phyloP scores from a whole-genome alignment of 2,888 invertebrate genomes.

The Hyalella azteca region DNA sequence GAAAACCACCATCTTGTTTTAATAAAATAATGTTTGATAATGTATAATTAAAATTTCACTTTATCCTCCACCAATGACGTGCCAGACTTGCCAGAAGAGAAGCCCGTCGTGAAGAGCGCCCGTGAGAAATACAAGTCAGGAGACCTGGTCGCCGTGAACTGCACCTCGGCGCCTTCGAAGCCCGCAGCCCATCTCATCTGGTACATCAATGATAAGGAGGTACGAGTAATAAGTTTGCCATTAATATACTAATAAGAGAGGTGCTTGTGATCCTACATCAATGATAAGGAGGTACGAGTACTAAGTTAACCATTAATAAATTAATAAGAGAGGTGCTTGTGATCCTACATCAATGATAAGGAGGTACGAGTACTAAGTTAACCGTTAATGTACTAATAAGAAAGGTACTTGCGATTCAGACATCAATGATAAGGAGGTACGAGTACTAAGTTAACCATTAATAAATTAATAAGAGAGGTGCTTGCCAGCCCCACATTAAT shows the following conservation, averaged over 20 bases:
- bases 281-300: slow-evolving; percentile 59
- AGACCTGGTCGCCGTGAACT: slow-evolving; percentile 59
- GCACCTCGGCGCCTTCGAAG: slow-evolving; percentile 59
- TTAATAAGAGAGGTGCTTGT: no score
- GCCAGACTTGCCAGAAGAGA: slow-evolving; percentile 44
- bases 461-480: no score
- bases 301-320: no score
- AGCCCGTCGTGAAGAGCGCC: slow-evolving; percentile 48
- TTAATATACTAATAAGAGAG: no score
- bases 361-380: slow-evolving; percentile 59
- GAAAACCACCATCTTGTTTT: no score
- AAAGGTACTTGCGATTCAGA: no score
- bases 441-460: no score
- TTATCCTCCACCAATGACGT: neutral
- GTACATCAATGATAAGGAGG: slow-evolving; percentile 60
- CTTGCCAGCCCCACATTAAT: slow-evolving; percentile 59
- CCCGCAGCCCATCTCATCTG: slow-evolving; percentile 60
- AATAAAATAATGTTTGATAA: no score
- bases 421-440: slow-evolving; percentile 60
- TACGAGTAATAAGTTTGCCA: no score
- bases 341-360: slow-evolving; percentile 59
- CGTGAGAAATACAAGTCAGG: slow-evolving; percentile 54
- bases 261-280: slow-evolving; percentile 59
- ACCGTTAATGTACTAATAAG: no score
- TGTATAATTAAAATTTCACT: no score